phyloP scores from a whole-genome alignment of 2,113 vertebrate species.

The Malaclemys terrapin region DNA sequence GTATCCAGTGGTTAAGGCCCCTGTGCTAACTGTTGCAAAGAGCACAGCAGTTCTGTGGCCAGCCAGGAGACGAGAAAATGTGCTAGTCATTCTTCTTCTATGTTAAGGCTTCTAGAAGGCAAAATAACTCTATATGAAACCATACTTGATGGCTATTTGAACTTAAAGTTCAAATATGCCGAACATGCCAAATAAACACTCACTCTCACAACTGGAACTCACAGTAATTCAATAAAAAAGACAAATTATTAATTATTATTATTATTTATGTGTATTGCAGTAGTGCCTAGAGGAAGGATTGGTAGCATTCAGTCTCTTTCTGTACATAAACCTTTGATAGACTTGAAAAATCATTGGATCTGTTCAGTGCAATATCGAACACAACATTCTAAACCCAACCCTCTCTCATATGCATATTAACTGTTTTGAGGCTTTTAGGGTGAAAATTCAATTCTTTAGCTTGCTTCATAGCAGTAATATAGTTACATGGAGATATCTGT shows the following conservation, averaged over 20 bases:
- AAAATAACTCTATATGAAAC: background rate
- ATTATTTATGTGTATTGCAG: background rate
- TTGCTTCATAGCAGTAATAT: background rate
- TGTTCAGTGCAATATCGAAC: background rate
- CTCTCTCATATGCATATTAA: background rate
- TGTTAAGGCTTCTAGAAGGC: slow-evolving; percentile 37
- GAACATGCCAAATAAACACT: background rate
- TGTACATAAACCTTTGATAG: background rate
- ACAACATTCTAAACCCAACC: background rate
- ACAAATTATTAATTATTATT: background rate
- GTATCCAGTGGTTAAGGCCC: slow-evolving; percentile 86
- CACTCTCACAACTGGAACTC: background rate
- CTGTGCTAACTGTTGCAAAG: slow-evolving; percentile 83
- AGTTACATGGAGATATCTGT: background rate
- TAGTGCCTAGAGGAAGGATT: background rate
- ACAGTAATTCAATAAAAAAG: background rate
- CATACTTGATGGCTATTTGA: background rate
- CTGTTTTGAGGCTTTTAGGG: background rate
- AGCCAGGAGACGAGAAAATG: slow-evolving; percentile 87
- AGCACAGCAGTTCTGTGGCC: slow-evolving; percentile 85
- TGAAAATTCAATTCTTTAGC: background rate
- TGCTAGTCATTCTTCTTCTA: slow-evolving; percentile 82
- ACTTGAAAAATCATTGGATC: background rate
- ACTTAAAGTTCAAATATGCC: background rate
- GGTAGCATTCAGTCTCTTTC: accelerated